These are phyloP conservation scores for Heliconius sara DNA, from an alignment of 2,888 invertebrate genomes.

Conservation along the genomic window DNA sequence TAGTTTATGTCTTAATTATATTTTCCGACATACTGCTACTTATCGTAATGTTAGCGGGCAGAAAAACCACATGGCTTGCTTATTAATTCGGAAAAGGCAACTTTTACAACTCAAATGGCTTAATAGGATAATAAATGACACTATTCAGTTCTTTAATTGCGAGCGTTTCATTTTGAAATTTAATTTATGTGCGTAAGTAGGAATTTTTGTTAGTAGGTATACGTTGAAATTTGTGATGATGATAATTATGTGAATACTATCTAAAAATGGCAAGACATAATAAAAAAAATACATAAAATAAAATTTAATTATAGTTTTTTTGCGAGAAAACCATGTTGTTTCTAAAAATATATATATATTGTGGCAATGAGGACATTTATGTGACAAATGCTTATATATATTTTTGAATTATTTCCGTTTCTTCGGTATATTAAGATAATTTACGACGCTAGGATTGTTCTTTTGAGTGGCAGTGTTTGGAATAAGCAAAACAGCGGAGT, in stretches of 20 bases:
- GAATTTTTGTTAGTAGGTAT: slow-evolving; percentile 24
- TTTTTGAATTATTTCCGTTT: neutral
- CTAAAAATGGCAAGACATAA: neutral
- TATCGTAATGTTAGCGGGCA: slow-evolving; percentile 44
- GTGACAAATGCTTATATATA: no score
- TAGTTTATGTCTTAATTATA: slow-evolving; percentile 52
- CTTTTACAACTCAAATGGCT: slow-evolving; percentile 42
- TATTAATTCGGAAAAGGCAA: slow-evolving; percentile 44
- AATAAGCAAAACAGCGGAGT: no score
- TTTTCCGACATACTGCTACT: slow-evolving; percentile 46
- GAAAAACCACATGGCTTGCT: slow-evolving; percentile 44
- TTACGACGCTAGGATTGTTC: no score
- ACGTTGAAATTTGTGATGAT: neutral
- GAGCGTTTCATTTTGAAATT: slow-evolving; percentile 39
- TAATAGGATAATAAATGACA: slow-evolving; percentile 46
- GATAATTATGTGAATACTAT: neutral
- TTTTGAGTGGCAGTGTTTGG: no score
- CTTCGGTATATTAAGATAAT: neutral
- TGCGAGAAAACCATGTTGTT: neutral
- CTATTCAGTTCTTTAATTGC: slow-evolving; percentile 38
- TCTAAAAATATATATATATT: neutral
- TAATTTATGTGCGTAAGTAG: slow-evolving; percentile 38
- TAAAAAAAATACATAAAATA: neutral
- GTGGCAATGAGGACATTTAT: neutral
- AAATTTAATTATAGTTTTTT: neutral